Base-by-base conservation (phyloP, 2,797 vertebrate genomes). In the Phoebastria nigripes region DNA sequence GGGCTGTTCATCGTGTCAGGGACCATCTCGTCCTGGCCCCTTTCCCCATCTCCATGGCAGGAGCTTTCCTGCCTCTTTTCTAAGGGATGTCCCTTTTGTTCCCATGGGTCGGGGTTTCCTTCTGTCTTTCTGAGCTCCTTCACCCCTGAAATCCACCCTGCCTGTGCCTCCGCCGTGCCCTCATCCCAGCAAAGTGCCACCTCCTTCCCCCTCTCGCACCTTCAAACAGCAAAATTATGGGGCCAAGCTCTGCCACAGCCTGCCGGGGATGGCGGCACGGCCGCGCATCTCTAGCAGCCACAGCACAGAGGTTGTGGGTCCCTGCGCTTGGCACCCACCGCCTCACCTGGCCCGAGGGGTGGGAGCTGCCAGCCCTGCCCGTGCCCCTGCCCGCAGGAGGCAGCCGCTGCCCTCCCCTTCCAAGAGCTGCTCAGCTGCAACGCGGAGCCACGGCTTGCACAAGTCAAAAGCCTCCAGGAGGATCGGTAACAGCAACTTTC, bases 1-100 rank as follows among this genome's bases (percentile, higher is more conserved):
- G 35, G 21, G n/a, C 59, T 3, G 1, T 22, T 8, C 4, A 6
- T 6, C 1, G 1, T 10, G 22, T 18, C 22, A 1, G 28, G 58
- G 20, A 17, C 15, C 6, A 5, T 3, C 44, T 21, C 10, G 11
- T 41, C 61, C 26, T 10, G 67, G 19, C 17, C 29, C 29, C 58
- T 67, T 33, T 33, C 47, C 47, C 33, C 24, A 11, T 26, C 49
- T 37, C 25, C 11, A 3, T 0, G 3, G 41, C 2, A 11, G 56
- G 14, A 58, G 21, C 24, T 51, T 63, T 58, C n/a, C 44, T 70
- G 63, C 44, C 42, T 15, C 42, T 63, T 81, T 56, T 69, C 33
- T 44, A 44, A 37, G 55, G 14, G 37, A n/a, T 18, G 47, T 61
- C 31, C 46, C 67, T 66, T 33, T 29, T 37, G 24, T 67, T 25